Evolutionary conservation across 2,888 invertebrate genomes (phyloP), one percentile per base, ranked within the genome.

Genomic region (Andricus curvator): DNA sequence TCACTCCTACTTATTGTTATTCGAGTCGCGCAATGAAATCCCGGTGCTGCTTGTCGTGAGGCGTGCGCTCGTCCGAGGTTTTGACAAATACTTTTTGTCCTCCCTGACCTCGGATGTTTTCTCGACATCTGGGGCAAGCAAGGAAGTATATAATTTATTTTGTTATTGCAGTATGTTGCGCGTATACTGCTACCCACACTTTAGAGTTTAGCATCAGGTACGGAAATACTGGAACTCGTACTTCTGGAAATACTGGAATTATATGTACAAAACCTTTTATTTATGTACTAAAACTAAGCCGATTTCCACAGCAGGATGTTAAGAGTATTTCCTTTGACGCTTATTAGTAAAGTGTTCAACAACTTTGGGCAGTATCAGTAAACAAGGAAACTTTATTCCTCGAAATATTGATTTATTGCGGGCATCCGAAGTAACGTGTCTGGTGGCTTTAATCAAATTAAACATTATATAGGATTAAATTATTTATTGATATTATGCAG

Each of bases 61-160:
- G 29, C 15, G 25, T 64, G 62, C 6, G n/a, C 56, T 60, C 29
- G 62, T 64, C 25, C 62, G 62, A 15, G 17, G 15, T 64, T 64
- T 64, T 64, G 62, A 64, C 62, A 64, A 64, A 64, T 64, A 64
- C 62, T 64, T 64, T 64, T 64, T 29, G 29, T 64, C 62, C 29
- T 22, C 62, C 22, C 62, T 64, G 62, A 64, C 62, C 62, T 64
- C 29, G 62, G 62, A 29, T 64, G 62, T 64, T 64, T 64, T 64
- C 25, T 64, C 25, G 17, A 29, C 62, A 64, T 64, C 62, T 25
- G 62, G 25, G 15, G 29, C 5, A 64, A 64, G 62, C 22, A 64
- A 64, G 25, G 25, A 29, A 64, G 17, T 64, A 0, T 37, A 6
- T 37, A 29, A 64, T 64, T 62, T 62, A 29, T 62, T 64, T 25